Evolutionary conservation across 1,140 invertebrate species (phyloP).

Genomic region (Drosophila ohnishii): DNA sequence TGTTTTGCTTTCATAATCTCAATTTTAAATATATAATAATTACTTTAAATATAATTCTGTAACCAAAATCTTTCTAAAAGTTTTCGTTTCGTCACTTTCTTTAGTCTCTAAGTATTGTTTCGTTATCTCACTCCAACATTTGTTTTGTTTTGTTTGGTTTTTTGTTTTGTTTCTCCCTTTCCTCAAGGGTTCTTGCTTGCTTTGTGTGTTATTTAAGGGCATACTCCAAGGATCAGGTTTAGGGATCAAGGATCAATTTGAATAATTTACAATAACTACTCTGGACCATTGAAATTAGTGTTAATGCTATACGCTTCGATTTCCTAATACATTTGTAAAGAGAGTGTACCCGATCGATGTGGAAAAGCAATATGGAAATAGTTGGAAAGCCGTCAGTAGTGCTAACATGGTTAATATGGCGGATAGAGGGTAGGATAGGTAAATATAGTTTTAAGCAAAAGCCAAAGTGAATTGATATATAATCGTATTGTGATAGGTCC

Average conservation of each 20-base stretch:
- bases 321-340: conserved; percentile 37
- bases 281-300: conserved; percentile 69
- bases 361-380: conserved; percentile 29
- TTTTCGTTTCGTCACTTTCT: conserved; percentile 68
- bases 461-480: conserved; percentile 24
- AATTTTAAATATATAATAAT: conserved; percentile 49
- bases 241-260: conserved; percentile 52
- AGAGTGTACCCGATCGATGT: conserved; percentile 30
- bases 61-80: conserved; percentile 78
- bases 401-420: conserved; percentile 17
- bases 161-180: conserved; percentile 2
- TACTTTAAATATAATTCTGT: conserved; percentile 72
- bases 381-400: conserved; percentile 12
- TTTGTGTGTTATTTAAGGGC: conserved; percentile 58
- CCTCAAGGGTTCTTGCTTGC: neutral
- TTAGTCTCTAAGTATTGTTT: conserved; percentile 83
- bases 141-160: conserved; percentile 15
- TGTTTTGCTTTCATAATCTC: conserved; percentile 42
- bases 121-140: conserved; percentile 83
- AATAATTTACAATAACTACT: conserved; percentile 76
- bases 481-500: conserved; percentile 13
- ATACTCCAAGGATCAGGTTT: conserved; percentile 49
- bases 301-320: conserved; percentile 25
- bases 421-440: conserved; percentile 13
- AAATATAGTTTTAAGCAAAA: conserved; percentile 25